Percentiles rank a stretch among this genome's conserved stretches.
phyloP scores from a whole-genome alignment of 2,797 vertebrate genomes.

The Syndactyla subalaris region DNA sequence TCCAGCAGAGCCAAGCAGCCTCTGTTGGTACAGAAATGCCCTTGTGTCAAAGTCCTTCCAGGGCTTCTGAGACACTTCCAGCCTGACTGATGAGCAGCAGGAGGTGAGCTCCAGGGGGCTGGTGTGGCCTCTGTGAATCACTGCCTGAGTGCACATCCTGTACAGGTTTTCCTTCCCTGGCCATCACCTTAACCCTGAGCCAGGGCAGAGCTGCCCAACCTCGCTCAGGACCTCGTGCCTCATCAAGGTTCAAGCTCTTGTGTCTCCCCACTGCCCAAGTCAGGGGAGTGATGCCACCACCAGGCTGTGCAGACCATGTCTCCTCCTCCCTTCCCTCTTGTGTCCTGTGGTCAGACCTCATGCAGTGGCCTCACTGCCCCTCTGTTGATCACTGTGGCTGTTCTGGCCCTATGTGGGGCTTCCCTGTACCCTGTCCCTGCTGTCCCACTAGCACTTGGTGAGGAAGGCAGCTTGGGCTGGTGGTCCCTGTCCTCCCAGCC shows the following conservation, averaged over 20 bases:
- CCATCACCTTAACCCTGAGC: rapidly evolving
- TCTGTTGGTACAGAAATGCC: neutral
- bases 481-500: neutral
- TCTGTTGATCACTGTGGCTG: rapidly evolving
- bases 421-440: rapidly evolving
- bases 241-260: neutral
- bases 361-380: rapidly evolving
- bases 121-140: rapidly evolving
- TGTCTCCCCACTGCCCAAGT: neutral
- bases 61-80: neutral
- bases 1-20: neutral
- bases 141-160: too few species aligned
- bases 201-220: neutral
- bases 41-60: neutral
- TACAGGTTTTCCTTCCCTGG: neutral
- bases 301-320: neutral
- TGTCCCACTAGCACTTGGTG: neutral
- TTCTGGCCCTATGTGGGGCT: rapidly evolving
- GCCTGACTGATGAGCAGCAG: rapidly evolving
- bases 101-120: rapidly evolving
- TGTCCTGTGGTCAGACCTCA: neutral
- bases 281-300: rapidly evolving
- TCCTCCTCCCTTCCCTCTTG: neutral
- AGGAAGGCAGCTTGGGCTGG: neutral
- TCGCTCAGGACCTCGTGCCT: rapidly evolving